A percentile compares a stretch with the other conserved stretches of the same genome.
These are phyloP conservation scores for Lochmaea crataegi DNA, from an alignment of 2,888 invertebrate species.

Conservation along the genomic window DNA sequence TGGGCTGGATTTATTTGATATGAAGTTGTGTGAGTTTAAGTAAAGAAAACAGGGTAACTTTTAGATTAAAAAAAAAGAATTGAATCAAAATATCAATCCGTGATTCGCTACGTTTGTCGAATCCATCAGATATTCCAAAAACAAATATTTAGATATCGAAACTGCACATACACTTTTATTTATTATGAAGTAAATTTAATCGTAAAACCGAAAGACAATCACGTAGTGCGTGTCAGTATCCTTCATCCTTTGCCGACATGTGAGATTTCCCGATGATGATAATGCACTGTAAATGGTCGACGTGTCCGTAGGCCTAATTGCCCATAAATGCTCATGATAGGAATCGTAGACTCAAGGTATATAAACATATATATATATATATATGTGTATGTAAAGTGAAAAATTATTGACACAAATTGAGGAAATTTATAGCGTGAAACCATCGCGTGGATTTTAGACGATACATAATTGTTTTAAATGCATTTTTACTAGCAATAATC, in stretches of 20 bases:
- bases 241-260: constrained; percentile 45
- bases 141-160: constrained; percentile 26
- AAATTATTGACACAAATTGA: constrained; percentile 36
- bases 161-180: constrained; percentile 13
- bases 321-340: constrained; percentile 43
- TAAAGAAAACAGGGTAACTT: too few relatives aligned
- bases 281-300: constrained; percentile 37
- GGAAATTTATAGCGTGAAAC: constrained; percentile 19
- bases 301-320: constrained; percentile 39
- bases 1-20: too few relatives aligned
- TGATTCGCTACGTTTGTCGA: neutral
- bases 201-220: constrained; percentile 47
- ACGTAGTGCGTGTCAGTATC: constrained; percentile 50
- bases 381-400: constrained; percentile 34
- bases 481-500: neutral
- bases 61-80: neutral
- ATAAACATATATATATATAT: constrained; percentile 43
- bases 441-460: constrained; percentile 7
- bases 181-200: constrained; percentile 21
- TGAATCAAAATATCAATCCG: neutral
- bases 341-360: constrained; percentile 48
- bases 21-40: too few relatives aligned
- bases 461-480: constrained; percentile 8
- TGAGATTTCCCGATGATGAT: constrained; percentile 45
- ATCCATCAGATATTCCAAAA: constrained; percentile 9